phyloP scores from a whole-genome alignment of 2,888 invertebrate species.

The Oegoconia quadripuncta region DNA sequence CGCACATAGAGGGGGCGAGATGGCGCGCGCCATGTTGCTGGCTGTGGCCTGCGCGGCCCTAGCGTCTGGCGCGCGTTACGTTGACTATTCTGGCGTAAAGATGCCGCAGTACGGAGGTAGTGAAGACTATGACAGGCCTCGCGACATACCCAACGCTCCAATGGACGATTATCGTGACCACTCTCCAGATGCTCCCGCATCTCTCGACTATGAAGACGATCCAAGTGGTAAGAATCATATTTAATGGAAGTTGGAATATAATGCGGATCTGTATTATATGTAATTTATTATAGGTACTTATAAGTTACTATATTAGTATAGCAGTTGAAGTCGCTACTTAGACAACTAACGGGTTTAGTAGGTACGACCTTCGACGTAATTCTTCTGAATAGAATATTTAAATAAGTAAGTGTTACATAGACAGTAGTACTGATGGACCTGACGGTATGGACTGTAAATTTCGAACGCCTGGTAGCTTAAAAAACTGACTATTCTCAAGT shows the following conservation, averaged over 20 bases:
- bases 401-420: too few relatives aligned
- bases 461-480: background rate
- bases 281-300: background rate
- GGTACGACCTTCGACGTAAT: too few relatives aligned
- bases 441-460: too few relatives aligned
- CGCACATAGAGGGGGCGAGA: constrained; percentile 21
- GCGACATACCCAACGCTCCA: constrained; percentile 18
- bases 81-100: constrained; percentile 49
- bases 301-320: too few relatives aligned
- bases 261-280: background rate
- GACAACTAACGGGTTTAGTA: constrained; percentile 7
- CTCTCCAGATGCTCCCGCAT: constrained; percentile 44
- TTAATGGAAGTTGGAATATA: background rate
- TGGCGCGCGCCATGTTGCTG: constrained; percentile 27
- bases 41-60: constrained; percentile 33
- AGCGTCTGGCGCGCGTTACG: constrained; percentile 37
- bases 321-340: too few relatives aligned
- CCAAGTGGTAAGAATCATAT: constrained; percentile 24
- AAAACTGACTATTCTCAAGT: too few relatives aligned
- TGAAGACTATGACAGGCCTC: constrained; percentile 37
- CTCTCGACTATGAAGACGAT: constrained; percentile 55
- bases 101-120: constrained; percentile 54
- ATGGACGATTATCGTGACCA: constrained; percentile 47
- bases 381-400: too few relatives aligned
- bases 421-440: too few relatives aligned